Conservation (phyloP, 53 echinoderm and acorn worm genomes). For the Luidia sarsii region DNA sequence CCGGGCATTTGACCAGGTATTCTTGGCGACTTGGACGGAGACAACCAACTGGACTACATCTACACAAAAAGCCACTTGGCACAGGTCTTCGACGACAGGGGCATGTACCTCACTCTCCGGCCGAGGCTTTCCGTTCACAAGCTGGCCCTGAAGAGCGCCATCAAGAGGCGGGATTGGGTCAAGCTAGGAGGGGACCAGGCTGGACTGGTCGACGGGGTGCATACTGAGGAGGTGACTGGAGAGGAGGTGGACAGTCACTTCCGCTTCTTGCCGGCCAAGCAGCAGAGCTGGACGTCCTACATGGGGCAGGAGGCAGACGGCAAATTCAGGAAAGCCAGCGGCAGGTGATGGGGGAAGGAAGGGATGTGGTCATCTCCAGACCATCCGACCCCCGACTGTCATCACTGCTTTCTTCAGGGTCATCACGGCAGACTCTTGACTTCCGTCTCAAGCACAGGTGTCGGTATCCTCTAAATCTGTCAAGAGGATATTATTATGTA, state of each 20-base stretch:
- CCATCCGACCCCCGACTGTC: too few species aligned
- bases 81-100: not conserved
- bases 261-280: conserved; percentile 16
- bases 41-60: conserved; percentile 42
- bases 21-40: conserved; percentile 40
- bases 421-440: too few species aligned
- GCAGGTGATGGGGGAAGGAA: not conserved
- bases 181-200: not conserved
- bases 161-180: conserved; percentile 39
- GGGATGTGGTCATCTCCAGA: too few species aligned
- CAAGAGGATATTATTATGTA: too few species aligned
- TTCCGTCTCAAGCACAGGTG: too few species aligned
- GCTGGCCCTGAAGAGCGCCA: conserved; percentile 30
- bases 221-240: not conserved
- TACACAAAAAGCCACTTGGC: conserved; percentile 18
- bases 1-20: too few species aligned
- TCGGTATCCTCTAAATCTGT: too few species aligned
- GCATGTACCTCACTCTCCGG: not conserved
- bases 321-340: conserved; percentile 16
- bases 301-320: conserved; percentile 50
- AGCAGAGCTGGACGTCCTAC: conserved; percentile 44
- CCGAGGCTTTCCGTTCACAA: not conserved
- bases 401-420: too few species aligned
- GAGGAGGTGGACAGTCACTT: conserved; percentile 14
- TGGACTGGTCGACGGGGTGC: not conserved